These are phyloP conservation scores for Spheniscus mendiculus DNA, from an alignment of 2,113 vertebrate species.

Conservation along the genomic window DNA sequence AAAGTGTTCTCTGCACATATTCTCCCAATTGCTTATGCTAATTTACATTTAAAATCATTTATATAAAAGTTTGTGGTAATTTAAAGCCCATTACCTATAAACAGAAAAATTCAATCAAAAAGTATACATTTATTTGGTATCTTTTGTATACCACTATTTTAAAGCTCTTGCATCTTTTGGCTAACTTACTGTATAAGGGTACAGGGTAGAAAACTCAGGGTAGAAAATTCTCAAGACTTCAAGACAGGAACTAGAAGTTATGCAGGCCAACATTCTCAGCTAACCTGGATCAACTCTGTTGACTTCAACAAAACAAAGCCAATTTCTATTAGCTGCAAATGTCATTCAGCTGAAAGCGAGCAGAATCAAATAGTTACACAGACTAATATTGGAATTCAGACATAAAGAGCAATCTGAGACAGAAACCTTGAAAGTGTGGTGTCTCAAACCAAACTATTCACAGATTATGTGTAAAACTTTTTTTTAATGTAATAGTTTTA, in stretches of 20 bases:
- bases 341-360: neutral
- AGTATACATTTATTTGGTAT: neutral
- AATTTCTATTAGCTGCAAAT: neutral
- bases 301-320: neutral
- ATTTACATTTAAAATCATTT: conserved; percentile 7
- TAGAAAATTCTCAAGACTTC: neutral
- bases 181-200: neutral
- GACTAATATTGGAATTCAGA: neutral
- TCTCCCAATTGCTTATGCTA: neutral
- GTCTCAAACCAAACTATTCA: neutral
- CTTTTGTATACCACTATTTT: neutral
- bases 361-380: neutral
- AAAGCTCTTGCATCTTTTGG: neutral
- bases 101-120: neutral
- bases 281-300: neutral
- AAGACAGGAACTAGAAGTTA: neutral
- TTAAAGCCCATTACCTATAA: neutral
- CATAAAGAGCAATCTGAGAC: neutral
- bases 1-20: neutral
- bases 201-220: neutral
- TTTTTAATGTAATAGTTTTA: neutral
- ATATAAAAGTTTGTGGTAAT: neutral
- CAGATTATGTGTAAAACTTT: neutral
- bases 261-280: neutral
- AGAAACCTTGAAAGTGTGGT: neutral